phyloP scores from a whole-genome alignment of 2,888 invertebrate genomes.

The Platerodrilus igneus region DNA sequence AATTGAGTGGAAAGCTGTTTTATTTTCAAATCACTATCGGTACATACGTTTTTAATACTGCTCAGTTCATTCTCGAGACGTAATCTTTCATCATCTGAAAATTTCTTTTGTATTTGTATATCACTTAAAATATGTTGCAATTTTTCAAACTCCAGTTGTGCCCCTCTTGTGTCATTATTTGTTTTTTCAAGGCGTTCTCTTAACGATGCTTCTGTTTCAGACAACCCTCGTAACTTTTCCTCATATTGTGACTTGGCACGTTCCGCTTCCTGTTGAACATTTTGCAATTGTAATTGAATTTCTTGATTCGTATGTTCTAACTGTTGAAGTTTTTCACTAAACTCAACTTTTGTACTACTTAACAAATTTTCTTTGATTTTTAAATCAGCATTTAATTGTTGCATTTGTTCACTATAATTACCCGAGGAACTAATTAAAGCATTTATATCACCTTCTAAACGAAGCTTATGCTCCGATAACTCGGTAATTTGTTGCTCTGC shows the following conservation, averaged over 20 bases:
- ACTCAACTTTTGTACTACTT: conserved; percentile 30
- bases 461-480: conserved; percentile 52
- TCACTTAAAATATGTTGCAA: too few relatives aligned
- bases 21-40: too few relatives aligned
- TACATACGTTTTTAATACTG: too few relatives aligned
- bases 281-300: conserved; percentile 26
- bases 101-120: too few relatives aligned
- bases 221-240: conserved; percentile 28
- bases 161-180: conserved; percentile 12
- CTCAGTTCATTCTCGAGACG: too few relatives aligned
- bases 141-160: too few relatives aligned
- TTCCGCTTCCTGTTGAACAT: conserved; percentile 29
- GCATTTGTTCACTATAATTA: conserved; percentile 34
- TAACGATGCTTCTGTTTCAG: conserved; percentile 31
- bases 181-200: conserved; percentile 21
- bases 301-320: conserved; percentile 29
- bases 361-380: conserved; percentile 34
- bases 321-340: conserved; percentile 33
- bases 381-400: conserved; percentile 33
- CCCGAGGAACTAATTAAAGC: conserved; percentile 32
- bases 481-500: conserved; percentile 52
- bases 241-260: conserved; percentile 24
- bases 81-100: too few relatives aligned
- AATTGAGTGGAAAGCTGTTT: too few relatives aligned
- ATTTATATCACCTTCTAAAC: conserved; percentile 55